These are phyloP conservation scores for Tribolium castaneum DNA, from an alignment of 1,140 invertebrate species.

Conservation along the genomic window DNA sequence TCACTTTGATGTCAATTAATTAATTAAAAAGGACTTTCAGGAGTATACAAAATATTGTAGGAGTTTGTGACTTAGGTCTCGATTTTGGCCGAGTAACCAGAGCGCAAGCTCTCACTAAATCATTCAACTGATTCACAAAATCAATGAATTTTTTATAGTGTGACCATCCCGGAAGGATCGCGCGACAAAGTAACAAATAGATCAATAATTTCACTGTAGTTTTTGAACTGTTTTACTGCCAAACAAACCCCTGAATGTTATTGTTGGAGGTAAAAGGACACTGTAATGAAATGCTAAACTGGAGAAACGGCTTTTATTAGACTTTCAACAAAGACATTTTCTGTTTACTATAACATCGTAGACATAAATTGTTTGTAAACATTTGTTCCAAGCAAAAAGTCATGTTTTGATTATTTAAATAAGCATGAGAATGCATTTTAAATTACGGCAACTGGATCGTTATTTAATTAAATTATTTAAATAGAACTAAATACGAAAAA, in stretches of 20 bases:
- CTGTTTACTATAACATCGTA: background rate
- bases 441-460: background rate
- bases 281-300: background rate
- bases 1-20: slow-evolving; percentile 3
- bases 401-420: background rate
- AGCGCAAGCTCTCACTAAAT: slow-evolving; percentile 5
- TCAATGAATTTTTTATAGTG: slow-evolving; percentile 33
- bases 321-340: background rate
- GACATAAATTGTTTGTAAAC: background rate
- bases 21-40: background rate
- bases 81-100: background rate
- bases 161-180: slow-evolving; percentile 27
- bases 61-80: background rate
- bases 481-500: background rate
- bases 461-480: slow-evolving; percentile 14
- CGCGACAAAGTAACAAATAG: slow-evolving; percentile 20
- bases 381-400: background rate
- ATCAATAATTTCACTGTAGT: slow-evolving; percentile 13
- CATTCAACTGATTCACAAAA: slow-evolving; percentile 17
- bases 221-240: slow-evolving; percentile 10
- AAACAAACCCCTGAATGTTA: background rate
- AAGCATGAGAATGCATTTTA: background rate
- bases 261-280: slow-evolving; percentile 5
- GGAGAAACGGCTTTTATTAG: background rate
- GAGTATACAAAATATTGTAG: background rate